A percentile compares a stretch with the other conserved stretches of the same genome.
Conservation (phyloP, 2,797 vertebrate species). For the Gambelia wislizenii region DNA sequence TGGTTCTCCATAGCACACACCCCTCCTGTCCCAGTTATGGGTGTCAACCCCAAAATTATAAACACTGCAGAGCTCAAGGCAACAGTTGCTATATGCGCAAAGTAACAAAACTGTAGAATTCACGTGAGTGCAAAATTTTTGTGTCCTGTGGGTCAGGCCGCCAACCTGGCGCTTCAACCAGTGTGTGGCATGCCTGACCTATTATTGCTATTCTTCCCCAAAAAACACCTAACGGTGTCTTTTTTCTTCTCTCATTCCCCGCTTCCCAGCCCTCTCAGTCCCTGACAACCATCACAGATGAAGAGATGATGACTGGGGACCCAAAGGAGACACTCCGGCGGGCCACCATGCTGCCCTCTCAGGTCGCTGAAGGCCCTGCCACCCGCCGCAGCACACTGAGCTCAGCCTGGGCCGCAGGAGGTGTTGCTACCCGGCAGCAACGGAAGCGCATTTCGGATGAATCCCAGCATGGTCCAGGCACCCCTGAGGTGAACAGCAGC, state of each 20-base stretch:
- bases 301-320: slow-evolving; percentile 90
- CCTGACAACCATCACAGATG: slow-evolving; percentile 84
- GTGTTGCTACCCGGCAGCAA: slow-evolving; percentile 78
- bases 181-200: neutral
- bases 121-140: neutral
- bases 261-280: slow-evolving; percentile 67
- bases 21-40: neutral
- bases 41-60: neutral
- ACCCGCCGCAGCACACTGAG: slow-evolving; percentile 71
- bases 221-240: fast-evolving
- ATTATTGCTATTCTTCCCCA: neutral
- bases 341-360: slow-evolving; percentile 85
- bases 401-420: fast-evolving
- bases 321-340: slow-evolving; percentile 89
- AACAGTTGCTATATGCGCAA: fast-evolving
- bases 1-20: neutral
- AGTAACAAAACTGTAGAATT: too few relatives aligned
- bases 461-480: slow-evolving; percentile 78
- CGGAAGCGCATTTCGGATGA: slow-evolving; percentile 81
- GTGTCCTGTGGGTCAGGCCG: neutral
- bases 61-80: too few relatives aligned
- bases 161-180: neutral
- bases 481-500: slow-evolving; percentile 85
- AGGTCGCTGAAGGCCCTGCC: slow-evolving; percentile 78
- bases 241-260: too few relatives aligned